These are phyloP conservation scores for Sclerurus mexicanus DNA, from an alignment of 2,113 vertebrate species.

Conservation along the genomic window DNA sequence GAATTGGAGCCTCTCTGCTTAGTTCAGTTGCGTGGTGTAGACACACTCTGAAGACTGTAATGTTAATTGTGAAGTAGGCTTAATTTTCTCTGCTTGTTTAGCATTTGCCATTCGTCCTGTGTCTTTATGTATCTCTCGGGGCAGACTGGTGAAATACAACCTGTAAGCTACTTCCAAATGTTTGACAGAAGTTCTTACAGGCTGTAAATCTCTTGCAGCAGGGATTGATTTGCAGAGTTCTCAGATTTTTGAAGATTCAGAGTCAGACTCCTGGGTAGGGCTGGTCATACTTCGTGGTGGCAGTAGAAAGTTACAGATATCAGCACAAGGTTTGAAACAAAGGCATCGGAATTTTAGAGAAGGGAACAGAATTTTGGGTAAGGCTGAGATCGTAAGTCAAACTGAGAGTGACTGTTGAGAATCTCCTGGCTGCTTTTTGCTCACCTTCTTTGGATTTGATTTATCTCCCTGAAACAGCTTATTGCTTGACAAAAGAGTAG, in stretches of 20 bases:
- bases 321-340: not conserved
- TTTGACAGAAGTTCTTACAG: not conserved
- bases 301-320: not conserved
- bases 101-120: not conserved
- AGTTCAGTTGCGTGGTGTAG: not conserved
- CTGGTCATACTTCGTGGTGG: not conserved
- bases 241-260: not conserved
- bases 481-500: not conserved
- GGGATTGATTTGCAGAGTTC: not conserved
- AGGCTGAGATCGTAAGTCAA: not conserved
- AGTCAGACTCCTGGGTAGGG: not conserved
- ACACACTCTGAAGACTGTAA: not conserved
- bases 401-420: not conserved
- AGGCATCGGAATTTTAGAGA: not conserved
- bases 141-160: not conserved
- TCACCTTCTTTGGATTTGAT: not conserved
- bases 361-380: not conserved
- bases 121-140: not conserved
- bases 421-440: not conserved
- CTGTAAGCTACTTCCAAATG: not conserved
- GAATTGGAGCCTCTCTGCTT: not conserved
- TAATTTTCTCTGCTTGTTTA: not conserved
- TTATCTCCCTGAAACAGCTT: not conserved
- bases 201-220: not conserved
- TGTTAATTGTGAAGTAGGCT: not conserved